These are phyloP conservation scores for Ectemnius continuus DNA, from an alignment of 2,888 invertebrate species.

Conservation along the genomic window DNA sequence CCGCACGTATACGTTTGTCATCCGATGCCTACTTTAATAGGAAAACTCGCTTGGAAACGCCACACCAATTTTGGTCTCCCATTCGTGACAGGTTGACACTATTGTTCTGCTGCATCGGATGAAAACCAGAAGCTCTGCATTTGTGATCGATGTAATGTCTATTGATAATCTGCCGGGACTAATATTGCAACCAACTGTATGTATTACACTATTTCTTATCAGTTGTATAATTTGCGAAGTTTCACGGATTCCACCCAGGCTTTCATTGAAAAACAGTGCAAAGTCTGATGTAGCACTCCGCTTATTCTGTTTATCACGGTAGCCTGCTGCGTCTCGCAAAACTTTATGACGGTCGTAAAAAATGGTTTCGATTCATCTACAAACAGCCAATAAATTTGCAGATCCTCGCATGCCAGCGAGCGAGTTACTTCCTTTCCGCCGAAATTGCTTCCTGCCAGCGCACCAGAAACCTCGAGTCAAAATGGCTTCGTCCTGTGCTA, in stretches of 20 bases:
- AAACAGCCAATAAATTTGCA: slow-evolving; percentile 51
- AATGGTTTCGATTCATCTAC: slow-evolving; percentile 57
- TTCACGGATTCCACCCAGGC: too few species aligned
- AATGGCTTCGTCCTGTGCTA: slow-evolving; percentile 18
- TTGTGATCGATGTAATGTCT: too few species aligned
- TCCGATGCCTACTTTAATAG: too few species aligned
- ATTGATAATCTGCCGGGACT: too few species aligned
- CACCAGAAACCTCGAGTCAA: slow-evolving; percentile 20
- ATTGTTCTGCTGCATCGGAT: too few species aligned
- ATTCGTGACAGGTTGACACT: too few species aligned
- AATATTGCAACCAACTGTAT: too few species aligned
- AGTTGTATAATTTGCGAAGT: too few species aligned
- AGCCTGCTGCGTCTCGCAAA: slow-evolving; percentile 33
- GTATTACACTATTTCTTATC: too few species aligned
- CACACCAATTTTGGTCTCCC: too few species aligned
- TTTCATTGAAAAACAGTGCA: slow-evolving; percentile 30
- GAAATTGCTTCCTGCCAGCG: slow-evolving; percentile 40
- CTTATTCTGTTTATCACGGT: slow-evolving; percentile 46
- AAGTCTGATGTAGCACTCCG: slow-evolving; percentile 39
- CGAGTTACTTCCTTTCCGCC: slow-evolving; percentile 21
- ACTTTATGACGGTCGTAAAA: slow-evolving; percentile 58
- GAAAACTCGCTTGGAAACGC: too few species aligned
- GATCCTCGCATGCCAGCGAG: slow-evolving; percentile 17
- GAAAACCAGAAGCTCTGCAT: too few species aligned
- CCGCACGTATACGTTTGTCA: slow-evolving; percentile 22